A percentile compares a stretch with the other conserved stretches of the same genome.
phyloP scores from a whole-genome alignment of 2,113 vertebrate genomes.

The Bucco capensis region DNA sequence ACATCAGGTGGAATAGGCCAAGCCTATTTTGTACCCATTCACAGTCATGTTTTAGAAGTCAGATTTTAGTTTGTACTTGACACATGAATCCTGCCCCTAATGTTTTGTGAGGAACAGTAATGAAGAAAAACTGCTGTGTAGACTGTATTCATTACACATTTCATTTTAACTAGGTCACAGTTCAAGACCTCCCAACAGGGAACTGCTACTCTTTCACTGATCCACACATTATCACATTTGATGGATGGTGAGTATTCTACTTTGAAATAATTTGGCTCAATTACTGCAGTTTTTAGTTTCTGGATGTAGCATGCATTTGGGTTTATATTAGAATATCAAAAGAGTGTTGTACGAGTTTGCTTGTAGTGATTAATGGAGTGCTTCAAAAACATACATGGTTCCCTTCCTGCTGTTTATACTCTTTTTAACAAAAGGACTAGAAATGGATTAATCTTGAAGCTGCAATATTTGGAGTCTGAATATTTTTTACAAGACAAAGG shows the following conservation, averaged over 20 bases:
- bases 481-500: neutral
- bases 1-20: constrained; percentile 16
- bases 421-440: constrained; percentile 5
- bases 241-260: constrained; percentile 75
- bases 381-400: neutral
- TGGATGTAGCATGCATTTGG: constrained; percentile 20
- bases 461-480: neutral
- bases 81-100: constrained; percentile 47
- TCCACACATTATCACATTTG: constrained; percentile 80
- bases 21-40: constrained; percentile 7
- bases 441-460: neutral
- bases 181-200: constrained; percentile 79
- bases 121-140: constrained; percentile 51
- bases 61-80: constrained; percentile 59
- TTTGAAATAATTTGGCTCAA: constrained; percentile 37
- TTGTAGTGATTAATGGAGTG: constrained; percentile 35
- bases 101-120: constrained; percentile 42
- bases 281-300: constrained; percentile 30
- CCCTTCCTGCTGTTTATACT: neutral
- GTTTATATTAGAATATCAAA: constrained; percentile 36
- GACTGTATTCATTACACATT: constrained; percentile 62
- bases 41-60: constrained; percentile 55
- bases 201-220: constrained; percentile 80
- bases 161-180: constrained; percentile 79
- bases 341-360: neutral